Conservation (phyloP, 1,140 invertebrate genomes). For the Orius insidiosus region DNA sequence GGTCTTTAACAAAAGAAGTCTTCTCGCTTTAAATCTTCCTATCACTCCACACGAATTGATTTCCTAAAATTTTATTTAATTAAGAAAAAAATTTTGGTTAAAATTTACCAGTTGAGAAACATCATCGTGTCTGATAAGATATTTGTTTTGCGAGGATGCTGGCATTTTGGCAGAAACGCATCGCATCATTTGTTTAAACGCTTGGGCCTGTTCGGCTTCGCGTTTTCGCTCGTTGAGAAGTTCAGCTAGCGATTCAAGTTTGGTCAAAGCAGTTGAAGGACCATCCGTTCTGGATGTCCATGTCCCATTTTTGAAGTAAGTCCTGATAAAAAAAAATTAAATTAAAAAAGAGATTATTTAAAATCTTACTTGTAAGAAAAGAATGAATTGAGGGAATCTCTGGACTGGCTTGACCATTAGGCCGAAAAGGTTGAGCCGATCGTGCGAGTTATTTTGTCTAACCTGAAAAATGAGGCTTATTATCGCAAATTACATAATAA, state of each 20-base stretch:
- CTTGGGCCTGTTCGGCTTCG: slow-evolving; percentile 84
- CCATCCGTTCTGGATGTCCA: slow-evolving; percentile 83
- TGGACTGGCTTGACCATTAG: slow-evolving; percentile 96
- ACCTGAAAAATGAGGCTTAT: too few species aligned
- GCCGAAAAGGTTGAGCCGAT: slow-evolving; percentile 84
- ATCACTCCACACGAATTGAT: slow-evolving; percentile 68
- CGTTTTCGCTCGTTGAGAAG: slow-evolving; percentile 89
- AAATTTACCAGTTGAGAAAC: slow-evolving; percentile 77
- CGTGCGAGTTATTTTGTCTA: slow-evolving; percentile 77
- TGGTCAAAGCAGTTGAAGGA: slow-evolving; percentile 78
- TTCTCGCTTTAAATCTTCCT: slow-evolving; percentile 63
- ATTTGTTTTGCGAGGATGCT: slow-evolving; percentile 45
- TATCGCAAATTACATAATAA: too few species aligned
- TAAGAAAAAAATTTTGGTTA: neutral
- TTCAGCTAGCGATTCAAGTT: slow-evolving; percentile 87
- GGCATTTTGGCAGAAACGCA: slow-evolving; percentile 62
- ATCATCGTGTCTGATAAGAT: slow-evolving; percentile 74
- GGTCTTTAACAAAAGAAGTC: slow-evolving; percentile 76
- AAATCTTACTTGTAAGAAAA: slow-evolving; percentile 66
- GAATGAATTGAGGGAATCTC: slow-evolving; percentile 91
- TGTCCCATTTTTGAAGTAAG: slow-evolving; percentile 86
- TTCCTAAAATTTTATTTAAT: neutral
- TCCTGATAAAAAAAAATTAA: slow-evolving; percentile 54
- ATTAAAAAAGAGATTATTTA: neutral
- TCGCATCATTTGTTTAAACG: slow-evolving; percentile 66